phyloP scores from a whole-genome alignment of 2,888 invertebrate species.

The Anodontia alba region DNA sequence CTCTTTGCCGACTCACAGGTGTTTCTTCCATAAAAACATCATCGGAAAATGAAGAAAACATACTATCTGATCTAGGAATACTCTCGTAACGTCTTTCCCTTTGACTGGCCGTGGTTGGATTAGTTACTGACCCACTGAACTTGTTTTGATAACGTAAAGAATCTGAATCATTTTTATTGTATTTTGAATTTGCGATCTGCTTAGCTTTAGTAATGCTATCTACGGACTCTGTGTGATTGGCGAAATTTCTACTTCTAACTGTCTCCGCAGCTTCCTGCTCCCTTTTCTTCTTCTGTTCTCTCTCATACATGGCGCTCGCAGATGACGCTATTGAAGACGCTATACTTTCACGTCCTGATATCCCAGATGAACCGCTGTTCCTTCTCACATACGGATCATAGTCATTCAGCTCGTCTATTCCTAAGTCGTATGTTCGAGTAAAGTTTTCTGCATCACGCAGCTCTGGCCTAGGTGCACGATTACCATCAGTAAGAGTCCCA shows the following conservation, averaged over 20 bases:
- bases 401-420: neutral
- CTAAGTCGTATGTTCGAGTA: neutral
- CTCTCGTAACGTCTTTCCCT: neutral
- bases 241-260: neutral
- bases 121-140: neutral
- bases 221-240: neutral
- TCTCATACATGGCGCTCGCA: slow-evolving; percentile 52
- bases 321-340: slow-evolving; percentile 61
- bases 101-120: neutral
- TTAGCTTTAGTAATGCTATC: slow-evolving; percentile 14
- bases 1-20: neutral
- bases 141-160: neutral
- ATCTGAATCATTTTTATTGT: slow-evolving; percentile 4
- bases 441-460: neutral
- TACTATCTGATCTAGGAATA: neutral
- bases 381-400: neutral
- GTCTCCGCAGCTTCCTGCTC: neutral
- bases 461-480: neutral
- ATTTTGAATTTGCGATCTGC: neutral
- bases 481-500: neutral
- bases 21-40: neutral
- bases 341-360: slow-evolving; percentile 48
- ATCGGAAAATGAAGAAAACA: neutral
- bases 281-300: slow-evolving; percentile 41
- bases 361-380: slow-evolving; percentile 27